phyloP scores from a whole-genome alignment of 2,888 invertebrate genomes.

The Oligia strigilis region DNA sequence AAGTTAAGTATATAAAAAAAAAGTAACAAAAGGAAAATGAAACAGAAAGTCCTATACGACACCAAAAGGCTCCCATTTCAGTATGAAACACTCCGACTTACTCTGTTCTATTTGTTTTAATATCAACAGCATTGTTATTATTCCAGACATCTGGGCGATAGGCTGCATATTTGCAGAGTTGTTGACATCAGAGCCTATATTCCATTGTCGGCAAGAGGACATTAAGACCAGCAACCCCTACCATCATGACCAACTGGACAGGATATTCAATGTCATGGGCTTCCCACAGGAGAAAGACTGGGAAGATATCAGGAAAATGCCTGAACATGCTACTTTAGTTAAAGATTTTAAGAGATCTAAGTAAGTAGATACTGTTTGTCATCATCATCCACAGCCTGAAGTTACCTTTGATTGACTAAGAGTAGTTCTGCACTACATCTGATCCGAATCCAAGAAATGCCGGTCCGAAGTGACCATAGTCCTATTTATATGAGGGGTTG shows the following conservation, averaged over 20 bases:
- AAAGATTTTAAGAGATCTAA: constrained; percentile 99
- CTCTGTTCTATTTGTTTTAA: neutral
- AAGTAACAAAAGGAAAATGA: too few relatives aligned
- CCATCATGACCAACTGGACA: constrained; percentile 99
- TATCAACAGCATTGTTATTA: neutral
- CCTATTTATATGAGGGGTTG: too few relatives aligned
- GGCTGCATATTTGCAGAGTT: constrained; percentile 99
- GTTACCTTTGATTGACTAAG: too few relatives aligned
- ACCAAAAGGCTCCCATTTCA: too few relatives aligned
- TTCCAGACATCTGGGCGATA: constrained; percentile 98
- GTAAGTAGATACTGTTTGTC: constrained; percentile 88
- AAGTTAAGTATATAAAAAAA: too few relatives aligned
- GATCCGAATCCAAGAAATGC: too few relatives aligned
- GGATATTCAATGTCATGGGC: constrained; percentile 99
- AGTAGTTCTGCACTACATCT: too few relatives aligned
- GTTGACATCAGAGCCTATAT: constrained; percentile 99
- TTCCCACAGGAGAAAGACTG: constrained; percentile 99
- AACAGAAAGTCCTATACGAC: too few relatives aligned
- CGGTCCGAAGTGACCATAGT: too few relatives aligned
- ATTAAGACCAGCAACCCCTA: constrained; percentile 99
- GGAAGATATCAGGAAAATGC: constrained; percentile 99
- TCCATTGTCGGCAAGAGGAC: constrained; percentile 99
- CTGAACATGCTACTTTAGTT: constrained; percentile 98
- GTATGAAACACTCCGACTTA: too few relatives aligned
- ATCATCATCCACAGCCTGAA: neutral